Conservation (phyloP, 2,797 vertebrate genomes). For the Oophaga sylvatica region DNA sequence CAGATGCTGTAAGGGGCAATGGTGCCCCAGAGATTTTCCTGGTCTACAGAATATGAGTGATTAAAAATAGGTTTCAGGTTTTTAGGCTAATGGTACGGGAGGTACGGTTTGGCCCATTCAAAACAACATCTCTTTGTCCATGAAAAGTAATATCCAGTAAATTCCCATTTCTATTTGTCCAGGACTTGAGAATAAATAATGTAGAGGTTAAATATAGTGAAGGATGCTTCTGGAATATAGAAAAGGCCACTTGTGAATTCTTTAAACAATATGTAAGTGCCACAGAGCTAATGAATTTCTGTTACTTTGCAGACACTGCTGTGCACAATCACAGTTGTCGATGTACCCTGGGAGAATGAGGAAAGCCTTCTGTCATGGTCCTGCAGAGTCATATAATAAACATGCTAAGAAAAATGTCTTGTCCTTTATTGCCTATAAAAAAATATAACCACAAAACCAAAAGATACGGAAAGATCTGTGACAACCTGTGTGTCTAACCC, state of each 20-base stretch:
- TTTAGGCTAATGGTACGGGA: not conserved
- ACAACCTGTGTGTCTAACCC: not conserved
- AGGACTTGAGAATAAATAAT: not conserved
- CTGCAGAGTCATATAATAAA: not conserved
- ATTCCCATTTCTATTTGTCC: not conserved
- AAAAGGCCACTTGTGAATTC: not conserved
- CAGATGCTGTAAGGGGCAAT: too few relatives aligned
- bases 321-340: constrained; percentile 26
- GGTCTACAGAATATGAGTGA: too few relatives aligned
- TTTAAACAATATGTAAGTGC: not conserved
- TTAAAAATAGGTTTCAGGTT: not conserved
- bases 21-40: too few relatives aligned
- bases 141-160: not conserved
- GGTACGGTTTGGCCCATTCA: not conserved
- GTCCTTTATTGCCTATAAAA: not conserved
- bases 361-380: not conserved
- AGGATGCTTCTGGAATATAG: not conserved
- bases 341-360: constrained; percentile 25
- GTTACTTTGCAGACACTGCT: constrained; percentile 21
- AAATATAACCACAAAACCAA: not conserved
- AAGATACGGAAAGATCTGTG: constrained; percentile 1
- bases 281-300: constrained; percentile 11
- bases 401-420: not conserved
- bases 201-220: not conserved
- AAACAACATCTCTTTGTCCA: not conserved